These are phyloP conservation scores for Pentalonia nigronervosa DNA, from an alignment of 1,140 invertebrate species.

Conservation along the genomic window DNA sequence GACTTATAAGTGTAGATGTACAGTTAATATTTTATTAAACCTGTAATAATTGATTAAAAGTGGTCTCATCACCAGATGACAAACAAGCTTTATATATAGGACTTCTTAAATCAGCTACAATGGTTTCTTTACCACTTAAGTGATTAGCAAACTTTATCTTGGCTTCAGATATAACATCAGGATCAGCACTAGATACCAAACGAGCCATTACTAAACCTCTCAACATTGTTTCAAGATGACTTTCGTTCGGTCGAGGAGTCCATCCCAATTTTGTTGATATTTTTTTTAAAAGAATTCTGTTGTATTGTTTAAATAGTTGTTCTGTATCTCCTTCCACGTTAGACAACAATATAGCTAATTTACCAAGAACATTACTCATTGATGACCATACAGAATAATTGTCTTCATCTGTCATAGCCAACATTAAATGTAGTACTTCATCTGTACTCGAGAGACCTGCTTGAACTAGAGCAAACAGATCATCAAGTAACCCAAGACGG, in stretches of 20 bases:
- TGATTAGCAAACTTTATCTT: conserved; percentile 77
- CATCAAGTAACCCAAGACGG: conserved; percentile 88
- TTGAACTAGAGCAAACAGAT: conserved; percentile 90
- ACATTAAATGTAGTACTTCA: conserved; percentile 77
- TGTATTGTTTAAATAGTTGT: conserved; percentile 77
- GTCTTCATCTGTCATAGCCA: conserved; percentile 84
- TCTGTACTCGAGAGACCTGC: conserved; percentile 83
- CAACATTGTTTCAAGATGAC: conserved; percentile 85
- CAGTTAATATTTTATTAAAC: conserved; percentile 62
- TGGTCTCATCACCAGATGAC: conserved; percentile 72
- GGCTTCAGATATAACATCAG: conserved; percentile 78
- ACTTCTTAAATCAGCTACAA: conserved; percentile 88
- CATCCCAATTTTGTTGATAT: conserved; percentile 80
- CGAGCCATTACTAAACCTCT: conserved; percentile 82
- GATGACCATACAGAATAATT: conserved; percentile 93
- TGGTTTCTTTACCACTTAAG: conserved; percentile 67
- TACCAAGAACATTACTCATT: conserved; percentile 80
- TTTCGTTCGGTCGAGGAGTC: conserved; percentile 76
- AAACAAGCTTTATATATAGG: conserved; percentile 88
- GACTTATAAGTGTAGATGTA: neutral
- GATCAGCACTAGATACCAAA: conserved; percentile 82
- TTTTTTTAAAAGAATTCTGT: conserved; percentile 73
- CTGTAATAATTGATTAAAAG: conserved; percentile 80
- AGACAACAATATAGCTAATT: conserved; percentile 77
- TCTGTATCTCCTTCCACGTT: conserved; percentile 75